Evolutionary conservation across 1,140 invertebrate species (phyloP).

Genomic region (Bombus impatiens): DNA sequence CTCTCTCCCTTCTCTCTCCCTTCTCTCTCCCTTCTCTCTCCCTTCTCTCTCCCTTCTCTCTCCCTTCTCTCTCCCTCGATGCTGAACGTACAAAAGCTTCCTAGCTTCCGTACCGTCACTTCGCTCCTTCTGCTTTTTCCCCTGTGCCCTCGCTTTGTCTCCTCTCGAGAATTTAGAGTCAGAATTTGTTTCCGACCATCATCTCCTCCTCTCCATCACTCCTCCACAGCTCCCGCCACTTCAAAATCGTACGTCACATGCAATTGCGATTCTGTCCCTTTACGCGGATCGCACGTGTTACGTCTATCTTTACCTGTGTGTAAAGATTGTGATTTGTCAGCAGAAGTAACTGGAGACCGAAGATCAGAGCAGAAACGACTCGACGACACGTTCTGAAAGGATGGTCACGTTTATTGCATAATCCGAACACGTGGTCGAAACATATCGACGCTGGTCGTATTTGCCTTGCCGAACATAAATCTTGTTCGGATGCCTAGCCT

Average conservation of each 20-base stretch:
- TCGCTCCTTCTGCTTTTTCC: constrained; percentile 5
- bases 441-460: constrained; percentile 31
- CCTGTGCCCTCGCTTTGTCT: background rate
- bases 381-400: background rate
- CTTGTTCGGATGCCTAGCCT: constrained; percentile 30
- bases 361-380: background rate
- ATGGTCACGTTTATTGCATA: constrained; percentile 42
- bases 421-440: constrained; percentile 50
- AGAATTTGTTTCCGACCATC: background rate
- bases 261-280: background rate
- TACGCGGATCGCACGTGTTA: background rate
- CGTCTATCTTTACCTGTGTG: background rate
- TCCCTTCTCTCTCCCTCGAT: background rate
- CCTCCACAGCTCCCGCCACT: no score
- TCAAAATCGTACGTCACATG: background rate
- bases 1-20: background rate
- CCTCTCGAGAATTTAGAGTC: background rate
- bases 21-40: constrained; percentile 12
- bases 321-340: background rate
- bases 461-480: constrained; percentile 40
- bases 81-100: background rate
- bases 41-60: no score
- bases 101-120: constrained; percentile 21
- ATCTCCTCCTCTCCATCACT: no score
- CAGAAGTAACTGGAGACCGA: background rate